phyloP scores from a whole-genome alignment of 2,888 invertebrate genomes.

The Sinodicranocentrus sp. region DNA sequence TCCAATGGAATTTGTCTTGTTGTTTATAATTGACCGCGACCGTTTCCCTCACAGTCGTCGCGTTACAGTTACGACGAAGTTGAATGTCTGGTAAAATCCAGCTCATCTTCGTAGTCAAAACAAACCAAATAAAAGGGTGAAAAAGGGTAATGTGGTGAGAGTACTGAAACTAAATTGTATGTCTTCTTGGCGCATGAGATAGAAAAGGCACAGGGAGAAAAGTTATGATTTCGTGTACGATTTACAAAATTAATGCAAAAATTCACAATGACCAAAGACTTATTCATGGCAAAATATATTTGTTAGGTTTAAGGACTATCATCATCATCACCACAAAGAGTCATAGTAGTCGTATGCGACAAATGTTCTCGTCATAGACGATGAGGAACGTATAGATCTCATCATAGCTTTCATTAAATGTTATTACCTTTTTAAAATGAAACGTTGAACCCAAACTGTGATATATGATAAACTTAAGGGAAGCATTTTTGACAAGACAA shows the following conservation, averaged over 20 bases:
- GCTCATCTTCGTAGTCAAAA: slow-evolving; percentile 14
- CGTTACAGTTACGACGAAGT: slow-evolving; percentile 48
- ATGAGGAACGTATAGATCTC: slow-evolving; percentile 54
- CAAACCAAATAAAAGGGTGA: slow-evolving; percentile 4
- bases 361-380: neutral
- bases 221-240: slow-evolving; percentile 62
- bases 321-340: neutral
- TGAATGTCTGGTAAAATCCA: neutral
- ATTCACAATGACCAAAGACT: slow-evolving; percentile 51
- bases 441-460: slow-evolving; percentile 69
- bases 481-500: slow-evolving; percentile 34
- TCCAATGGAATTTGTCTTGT: slow-evolving; percentile 50
- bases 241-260: slow-evolving; percentile 10
- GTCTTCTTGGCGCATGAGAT: slow-evolving; percentile 54
- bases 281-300: slow-evolving; percentile 49
- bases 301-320: slow-evolving; percentile 51
- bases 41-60: slow-evolving; percentile 67
- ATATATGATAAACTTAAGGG: slow-evolving; percentile 61
- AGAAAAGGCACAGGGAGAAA: slow-evolving; percentile 45
- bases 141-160: slow-evolving; percentile 43
- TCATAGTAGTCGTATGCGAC: too few species aligned
- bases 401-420: slow-evolving; percentile 64
- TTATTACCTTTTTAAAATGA: slow-evolving; percentile 52
- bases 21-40: slow-evolving; percentile 64
- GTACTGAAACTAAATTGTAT: neutral